A percentile compares a stretch with the other conserved stretches of the same genome.
Conservation (phyloP, 2,797 vertebrate genomes). For the Pipistrellus kuhlii region DNA sequence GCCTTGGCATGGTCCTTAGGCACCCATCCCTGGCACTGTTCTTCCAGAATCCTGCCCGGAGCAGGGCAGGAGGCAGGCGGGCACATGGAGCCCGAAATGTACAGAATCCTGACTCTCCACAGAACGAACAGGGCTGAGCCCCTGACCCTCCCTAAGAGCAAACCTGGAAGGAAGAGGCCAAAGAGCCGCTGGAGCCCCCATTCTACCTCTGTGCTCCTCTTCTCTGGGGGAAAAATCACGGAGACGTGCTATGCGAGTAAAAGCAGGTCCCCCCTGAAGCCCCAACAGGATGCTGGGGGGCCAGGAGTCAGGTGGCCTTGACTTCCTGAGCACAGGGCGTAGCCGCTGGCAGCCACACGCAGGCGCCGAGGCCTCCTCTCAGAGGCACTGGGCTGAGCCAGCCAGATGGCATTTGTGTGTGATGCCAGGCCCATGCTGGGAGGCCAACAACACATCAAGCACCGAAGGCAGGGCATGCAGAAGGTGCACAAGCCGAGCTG, state of each 20-base stretch:
- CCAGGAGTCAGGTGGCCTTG: background rate
- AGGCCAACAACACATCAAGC: background rate
- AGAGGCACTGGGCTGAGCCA: background rate
- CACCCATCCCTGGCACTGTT: background rate
- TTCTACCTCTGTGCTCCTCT: background rate
- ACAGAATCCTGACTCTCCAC: background rate
- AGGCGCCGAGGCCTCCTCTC: background rate
- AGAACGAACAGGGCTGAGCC: background rate
- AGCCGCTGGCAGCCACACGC: background rate
- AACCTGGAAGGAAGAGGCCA: background rate
- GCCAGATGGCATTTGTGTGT: conserved; percentile 25
- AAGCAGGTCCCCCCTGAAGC: background rate
- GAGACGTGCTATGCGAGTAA: background rate
- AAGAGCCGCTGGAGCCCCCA: background rate
- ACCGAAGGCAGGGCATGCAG: background rate
- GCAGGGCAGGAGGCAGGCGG: background rate
- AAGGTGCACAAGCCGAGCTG: background rate
- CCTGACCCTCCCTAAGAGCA: background rate
- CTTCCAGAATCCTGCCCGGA: background rate
- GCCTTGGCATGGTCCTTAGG: background rate
- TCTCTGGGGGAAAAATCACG: background rate
- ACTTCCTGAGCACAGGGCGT: background rate
- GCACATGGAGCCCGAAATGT: background rate
- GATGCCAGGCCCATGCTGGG: background rate
- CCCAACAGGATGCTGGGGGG: background rate